Base-by-base conservation (phyloP, 2,888 invertebrate genomes). In the Tipula lateralis region DNA sequence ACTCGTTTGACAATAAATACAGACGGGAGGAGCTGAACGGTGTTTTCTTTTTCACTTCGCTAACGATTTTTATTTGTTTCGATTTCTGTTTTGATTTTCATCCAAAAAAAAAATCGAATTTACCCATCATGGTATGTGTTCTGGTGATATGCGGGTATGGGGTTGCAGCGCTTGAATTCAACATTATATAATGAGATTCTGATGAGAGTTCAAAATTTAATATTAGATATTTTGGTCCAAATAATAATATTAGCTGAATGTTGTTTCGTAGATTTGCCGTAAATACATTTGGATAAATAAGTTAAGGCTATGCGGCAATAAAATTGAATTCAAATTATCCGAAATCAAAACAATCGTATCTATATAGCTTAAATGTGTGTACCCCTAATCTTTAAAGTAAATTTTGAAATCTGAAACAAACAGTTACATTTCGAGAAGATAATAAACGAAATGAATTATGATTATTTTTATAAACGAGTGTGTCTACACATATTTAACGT, bases 121-220 rank as follows among this genome's bases (percentile, higher is more conserved):
- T 66, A 13, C 9, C 6, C 1, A 1, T 66, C 7, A 7, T 2
- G 19, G 5, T 19, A 24, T 66, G 24, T 66, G 9, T n/a, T 44
- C 16, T 44, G 7, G 1, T 19, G 19, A 44, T 44, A 44, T 24
- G 44, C 66, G 6, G 1, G 12, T 16, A 36, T 36, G 36, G 6
- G n/a, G 16, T 7, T 66, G n/a, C n/a, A n/a, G n/a, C n/a, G n/a
- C n/a, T n/a, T n/a, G n/a, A n/a, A 50, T 50, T 50, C 50, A 50
- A 50, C 50, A 39, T 44, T 50, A 5, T 50, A 24, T 66, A 66
- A 66, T 66, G 66, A 66, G 66, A 66, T 66, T 66, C 66, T 66
- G 66, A 66, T 66, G 66, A 66, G 66, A 24, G 66, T 66, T 66
- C 66, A 66, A 66, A 12, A 66, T 66, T 66, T 66, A 66, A 66